Evolutionary conservation across 2,113 vertebrate species (phyloP).

Genomic region (Corvus hawaiiensis): DNA sequence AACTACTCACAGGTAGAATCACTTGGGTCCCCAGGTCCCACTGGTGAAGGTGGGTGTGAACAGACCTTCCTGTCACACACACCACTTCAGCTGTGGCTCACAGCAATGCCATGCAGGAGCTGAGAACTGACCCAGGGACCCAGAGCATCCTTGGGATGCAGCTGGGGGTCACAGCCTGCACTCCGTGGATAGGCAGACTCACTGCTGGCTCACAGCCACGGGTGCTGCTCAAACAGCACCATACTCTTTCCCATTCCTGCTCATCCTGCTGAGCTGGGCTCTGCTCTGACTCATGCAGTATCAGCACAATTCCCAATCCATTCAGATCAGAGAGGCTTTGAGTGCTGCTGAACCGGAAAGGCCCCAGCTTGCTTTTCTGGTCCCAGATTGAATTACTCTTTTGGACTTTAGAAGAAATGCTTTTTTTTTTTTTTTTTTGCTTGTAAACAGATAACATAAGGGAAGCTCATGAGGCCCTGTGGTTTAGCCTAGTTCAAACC

Average conservation of each 20-base stretch:
- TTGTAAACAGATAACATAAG: slow-evolving; percentile 25
- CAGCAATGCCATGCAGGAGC: fast-evolving
- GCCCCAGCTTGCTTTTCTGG: slow-evolving; percentile 12
- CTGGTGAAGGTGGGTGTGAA: not conserved
- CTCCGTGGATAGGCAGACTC: fast-evolving
- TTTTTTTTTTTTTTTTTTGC: not conserved
- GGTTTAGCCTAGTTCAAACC: not conserved
- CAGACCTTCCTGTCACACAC: not conserved
- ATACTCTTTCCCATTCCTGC: not conserved
- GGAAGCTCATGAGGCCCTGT: not conserved
- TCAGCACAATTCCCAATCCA: slow-evolving; percentile 35
- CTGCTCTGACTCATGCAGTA: slow-evolving; percentile 52
- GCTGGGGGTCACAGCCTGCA: fast-evolving
- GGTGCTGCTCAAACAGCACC: not conserved
- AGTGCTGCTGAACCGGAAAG: slow-evolving; percentile 54
- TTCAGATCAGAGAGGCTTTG: slow-evolving; percentile 52
- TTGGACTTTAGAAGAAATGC: not conserved
- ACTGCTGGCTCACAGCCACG: fast-evolving
- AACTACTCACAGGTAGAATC: not conserved
- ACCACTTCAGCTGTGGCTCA: not conserved
- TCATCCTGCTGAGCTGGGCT: slow-evolving; percentile 45
- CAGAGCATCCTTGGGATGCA: not conserved
- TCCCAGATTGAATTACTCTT: slow-evolving; percentile 22
- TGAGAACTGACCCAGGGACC: fast-evolving
- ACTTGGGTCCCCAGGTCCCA: not conserved